Base-by-base conservation (phyloP, 2,113 vertebrate species). In the Haemorhous mexicanus region DNA sequence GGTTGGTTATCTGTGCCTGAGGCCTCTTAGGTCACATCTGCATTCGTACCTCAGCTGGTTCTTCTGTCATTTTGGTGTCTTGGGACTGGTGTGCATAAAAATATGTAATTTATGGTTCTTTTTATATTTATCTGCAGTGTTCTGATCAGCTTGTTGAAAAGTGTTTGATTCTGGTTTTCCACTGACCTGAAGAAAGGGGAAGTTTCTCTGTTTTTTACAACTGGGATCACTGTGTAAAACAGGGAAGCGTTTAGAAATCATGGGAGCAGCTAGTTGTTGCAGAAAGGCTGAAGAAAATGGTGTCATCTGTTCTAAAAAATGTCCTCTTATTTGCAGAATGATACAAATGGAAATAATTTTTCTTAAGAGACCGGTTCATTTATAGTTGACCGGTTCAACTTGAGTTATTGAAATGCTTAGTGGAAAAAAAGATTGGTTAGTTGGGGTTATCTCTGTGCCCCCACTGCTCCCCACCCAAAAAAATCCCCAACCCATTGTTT, bases 1-100 rank as follows among this genome's bases (percentile, higher is more conserved):
- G 39, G n/a, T 89, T 89, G 55, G 32, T 93, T 85, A 46, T 94
- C 58, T 73, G 79, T 86, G 94, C 87, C 72, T 49, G 49, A 87
- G 84, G 87, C 84, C 30, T 84, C 52, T 69, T 59, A 20, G 24
- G 67, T 59, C 50, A 20, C n/a, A 28, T 81, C 74, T 84, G 58
- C 63, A 27, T 55, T 72, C 43, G 32, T 61, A 75, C n/a, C 53
- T 87, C 49, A 28, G 55, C 39, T 66, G 68, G 24, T 47, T 47
- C n/a, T 67, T 79, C n/a, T 27, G 6, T 95, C 49, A 30, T 49
- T 91, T 91, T 70, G 50, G 26, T 92, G 30, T 77, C 47, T 55
- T 61, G 64, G 76, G 79, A 93, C 23, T 20, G 18, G 7, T 13
- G 5, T 83, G 27, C 33, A 33, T 77, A 35, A 77, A 88, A 90